phyloP scores from a whole-genome alignment of 2,797 vertebrate genomes.

The Enoplosus armatus region DNA sequence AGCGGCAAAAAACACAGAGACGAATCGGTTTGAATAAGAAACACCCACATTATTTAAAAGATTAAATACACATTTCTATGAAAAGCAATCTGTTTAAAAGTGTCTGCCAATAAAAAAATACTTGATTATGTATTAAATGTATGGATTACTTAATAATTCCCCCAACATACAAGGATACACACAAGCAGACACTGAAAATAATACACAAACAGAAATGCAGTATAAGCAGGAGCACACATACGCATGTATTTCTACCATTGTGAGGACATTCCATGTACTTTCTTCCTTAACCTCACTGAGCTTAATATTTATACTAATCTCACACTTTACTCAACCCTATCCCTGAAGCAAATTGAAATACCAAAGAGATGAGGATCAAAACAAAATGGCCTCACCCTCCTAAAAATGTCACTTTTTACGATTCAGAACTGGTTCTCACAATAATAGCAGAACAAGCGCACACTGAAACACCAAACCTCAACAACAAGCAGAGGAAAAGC shows the following conservation, averaged over 20 bases:
- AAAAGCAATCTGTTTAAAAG: background rate
- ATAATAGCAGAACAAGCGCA: background rate
- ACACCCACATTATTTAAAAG: background rate
- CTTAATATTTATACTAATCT: background rate
- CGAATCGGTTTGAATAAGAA: slow-evolving; percentile 3
- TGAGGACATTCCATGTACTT: background rate
- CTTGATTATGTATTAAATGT: background rate
- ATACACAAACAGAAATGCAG: background rate
- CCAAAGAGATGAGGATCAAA: slow-evolving; percentile 4
- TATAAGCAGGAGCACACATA: background rate
- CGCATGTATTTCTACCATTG: background rate
- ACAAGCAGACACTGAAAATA: background rate
- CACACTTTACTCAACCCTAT: background rate
- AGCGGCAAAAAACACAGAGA: background rate
- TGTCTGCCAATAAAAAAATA: background rate
- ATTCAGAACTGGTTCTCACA: background rate
- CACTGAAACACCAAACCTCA: slow-evolving; percentile 5
- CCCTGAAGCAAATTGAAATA: slow-evolving; percentile 2
- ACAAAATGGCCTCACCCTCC: background rate
- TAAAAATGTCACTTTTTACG: background rate
- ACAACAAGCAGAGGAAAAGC: slow-evolving; percentile 7
- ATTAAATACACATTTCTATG: slow-evolving; percentile 3
- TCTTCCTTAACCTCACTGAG: background rate
- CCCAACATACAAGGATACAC: background rate
- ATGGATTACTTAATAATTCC: background rate